Percentiles rank a stretch among this genome's conserved stretches.
These are phyloP conservation scores for Rallus crepitans DNA, from an alignment of 2,797 vertebrate genomes.

Conservation along the genomic window DNA sequence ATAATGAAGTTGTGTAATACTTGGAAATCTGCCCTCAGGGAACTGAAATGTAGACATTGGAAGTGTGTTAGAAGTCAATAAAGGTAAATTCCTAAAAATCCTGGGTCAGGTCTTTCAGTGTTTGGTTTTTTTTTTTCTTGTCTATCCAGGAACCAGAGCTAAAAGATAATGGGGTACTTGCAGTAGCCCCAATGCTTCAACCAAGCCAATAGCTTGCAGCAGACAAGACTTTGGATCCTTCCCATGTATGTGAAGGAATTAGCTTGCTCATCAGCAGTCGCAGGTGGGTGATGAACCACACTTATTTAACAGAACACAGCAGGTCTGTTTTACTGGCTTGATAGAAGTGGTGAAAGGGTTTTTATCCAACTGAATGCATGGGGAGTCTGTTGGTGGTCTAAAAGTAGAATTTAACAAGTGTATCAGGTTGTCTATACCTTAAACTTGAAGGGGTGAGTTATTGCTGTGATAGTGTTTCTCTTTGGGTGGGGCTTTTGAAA, in stretches of 20 bases:
- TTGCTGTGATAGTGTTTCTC: rapidly evolving
- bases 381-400: rapidly evolving
- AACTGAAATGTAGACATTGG: background rate
- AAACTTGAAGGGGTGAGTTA: background rate
- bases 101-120: background rate
- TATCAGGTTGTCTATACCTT: rapidly evolving
- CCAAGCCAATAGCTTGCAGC: background rate
- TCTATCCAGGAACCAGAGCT: rapidly evolving
- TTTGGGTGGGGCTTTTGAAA: background rate
- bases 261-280: background rate
- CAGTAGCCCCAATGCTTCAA: background rate
- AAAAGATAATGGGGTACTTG: rapidly evolving
- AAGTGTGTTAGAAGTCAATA: background rate
- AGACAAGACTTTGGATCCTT: background rate
- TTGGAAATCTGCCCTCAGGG: background rate
- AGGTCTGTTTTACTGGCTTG: rapidly evolving
- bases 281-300: background rate
- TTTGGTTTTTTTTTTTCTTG: background rate
- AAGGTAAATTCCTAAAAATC: background rate
- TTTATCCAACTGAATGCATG: rapidly evolving
- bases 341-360: rapidly evolving
- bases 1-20: background rate
- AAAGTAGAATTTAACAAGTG: background rate
- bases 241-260: background rate
- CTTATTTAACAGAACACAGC: background rate